Evolutionary conservation across 1,140 invertebrate species (phyloP), one percentile per base, ranked within the genome.

Genomic region (Eufriesea mexicana): DNA sequence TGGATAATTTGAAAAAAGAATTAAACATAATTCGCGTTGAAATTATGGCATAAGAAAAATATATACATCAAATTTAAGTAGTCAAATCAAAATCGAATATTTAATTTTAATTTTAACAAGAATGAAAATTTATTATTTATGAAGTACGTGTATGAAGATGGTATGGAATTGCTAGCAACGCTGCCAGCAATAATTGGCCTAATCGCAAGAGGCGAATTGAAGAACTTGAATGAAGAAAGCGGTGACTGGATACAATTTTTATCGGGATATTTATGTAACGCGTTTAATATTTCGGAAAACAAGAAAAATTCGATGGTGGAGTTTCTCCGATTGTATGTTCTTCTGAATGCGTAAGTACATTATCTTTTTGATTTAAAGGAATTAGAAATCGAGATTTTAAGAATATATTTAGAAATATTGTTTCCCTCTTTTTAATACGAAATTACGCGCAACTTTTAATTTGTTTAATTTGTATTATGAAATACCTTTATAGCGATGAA

Each of bases 111-210:
- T 18, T 62, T 6, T 62, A 20, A 0, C n/a, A 5, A 64, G 20
- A 20, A 42, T 42, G 9, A 20, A 18, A 55, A n/a, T 67, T 42
- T 12, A 20, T 49, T 55, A 18, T 42, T 79, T 57, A 16, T 76
- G 18, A 59, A 93, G 92, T 84, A 92, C 28, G 86, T 76, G 8
- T 93, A 90, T 64, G 92, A 93, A 73, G 91, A 93, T 42, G 86
- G 91, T 57, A 93, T 93, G 92, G 92, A 93, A 51, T 61, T 93
- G 12, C 64, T 93, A 20, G 92, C 92, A 9, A 89, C 81, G 0
- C 51, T 93, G 35, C 92, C 92, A 12, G 91, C 90, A 12, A 90
- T 93, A 18, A 77, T 92, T 16, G 89, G 89, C 16, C 78, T 93
- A 47, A 77, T 84, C n/a, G 87, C 78, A 14, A 87, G 80, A 67